These are phyloP conservation scores for Sebastolobus altivelis DNA, from an alignment of 2,797 vertebrate genomes.

Conservation along the genomic window DNA sequence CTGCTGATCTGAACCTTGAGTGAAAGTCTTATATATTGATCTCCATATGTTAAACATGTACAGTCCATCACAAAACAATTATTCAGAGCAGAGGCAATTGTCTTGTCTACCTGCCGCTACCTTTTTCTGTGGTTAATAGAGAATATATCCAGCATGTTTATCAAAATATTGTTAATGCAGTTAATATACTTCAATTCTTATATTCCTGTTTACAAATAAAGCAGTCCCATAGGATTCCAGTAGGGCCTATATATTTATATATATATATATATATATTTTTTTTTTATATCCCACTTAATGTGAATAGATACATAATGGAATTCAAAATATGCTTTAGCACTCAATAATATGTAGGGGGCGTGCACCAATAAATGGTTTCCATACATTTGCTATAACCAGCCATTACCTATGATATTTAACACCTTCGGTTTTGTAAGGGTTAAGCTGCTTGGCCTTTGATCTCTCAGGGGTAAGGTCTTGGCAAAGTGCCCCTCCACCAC, in stretches of 20 bases:
- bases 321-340: conserved; percentile 39
- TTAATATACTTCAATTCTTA: conserved; percentile 1
- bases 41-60: conserved; percentile 83
- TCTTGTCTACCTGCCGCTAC: conserved; percentile 40
- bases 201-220: conserved; percentile 12
- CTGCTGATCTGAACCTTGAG: conserved; percentile 79
- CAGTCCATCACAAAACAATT: conserved; percentile 82
- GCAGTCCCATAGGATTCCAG: not conserved
- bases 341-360: conserved; percentile 19
- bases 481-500: conserved; percentile 83
- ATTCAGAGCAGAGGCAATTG: conserved; percentile 72
- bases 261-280: not conserved
- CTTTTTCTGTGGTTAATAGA: conserved; percentile 25
- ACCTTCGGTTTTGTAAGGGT: conserved; percentile 84
- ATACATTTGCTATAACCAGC: conserved; percentile 75
- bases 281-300: conserved; percentile 25
- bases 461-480: conserved; percentile 82
- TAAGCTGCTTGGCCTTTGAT: conserved; percentile 87
- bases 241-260: not conserved
- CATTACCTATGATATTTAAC: conserved; percentile 87
- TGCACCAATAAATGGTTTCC: conserved; percentile 63
- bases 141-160: conserved; percentile 14
- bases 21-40: conserved; percentile 84
- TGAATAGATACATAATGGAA: conserved; percentile 31
- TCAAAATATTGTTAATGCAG: not conserved